Evolutionary conservation across 2,113 vertebrate genomes (phyloP).

Genomic region (Oreotrochilus melanogaster): DNA sequence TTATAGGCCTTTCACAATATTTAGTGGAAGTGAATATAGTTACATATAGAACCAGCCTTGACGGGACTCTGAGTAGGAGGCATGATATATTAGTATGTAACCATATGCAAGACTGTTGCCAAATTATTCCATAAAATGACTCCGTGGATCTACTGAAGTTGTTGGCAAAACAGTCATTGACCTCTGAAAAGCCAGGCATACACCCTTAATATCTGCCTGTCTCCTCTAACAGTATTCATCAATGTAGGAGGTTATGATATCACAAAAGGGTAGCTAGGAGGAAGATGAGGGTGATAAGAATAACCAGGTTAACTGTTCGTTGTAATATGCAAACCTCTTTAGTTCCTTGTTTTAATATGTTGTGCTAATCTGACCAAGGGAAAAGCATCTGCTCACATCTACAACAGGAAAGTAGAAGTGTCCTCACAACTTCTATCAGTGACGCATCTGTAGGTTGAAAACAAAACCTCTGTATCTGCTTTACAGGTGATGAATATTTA

Average conservation of each 20-base stretch:
- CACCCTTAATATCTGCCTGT: slow-evolving; percentile 12
- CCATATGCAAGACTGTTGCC: not conserved
- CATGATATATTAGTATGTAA: not conserved
- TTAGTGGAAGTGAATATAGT: not conserved
- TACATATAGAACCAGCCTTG: not conserved
- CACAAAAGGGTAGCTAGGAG: slow-evolving; percentile 27
- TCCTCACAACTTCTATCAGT: not conserved
- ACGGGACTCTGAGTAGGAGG: slow-evolving; percentile 45
- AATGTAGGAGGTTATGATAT: slow-evolving; percentile 53
- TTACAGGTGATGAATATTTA: not conserved
- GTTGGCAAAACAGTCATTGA: slow-evolving; percentile 56
- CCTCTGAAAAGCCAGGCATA: slow-evolving; percentile 34
- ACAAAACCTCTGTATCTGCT: not conserved
- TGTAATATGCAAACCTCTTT: not conserved
- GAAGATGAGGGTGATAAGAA: slow-evolving; percentile 50
- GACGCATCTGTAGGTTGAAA: not conserved
- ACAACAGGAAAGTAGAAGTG: not conserved
- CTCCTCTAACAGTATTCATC: slow-evolving; percentile 16
- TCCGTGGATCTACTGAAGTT: slow-evolving; percentile 49
- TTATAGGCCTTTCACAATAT: not conserved
- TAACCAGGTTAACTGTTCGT: not conserved
- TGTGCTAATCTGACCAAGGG: not conserved
- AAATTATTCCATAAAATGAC: slow-evolving; percentile 21
- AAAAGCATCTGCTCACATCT: not conserved
- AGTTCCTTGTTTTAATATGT: not conserved